These are phyloP conservation scores for Phortica magna DNA, from an alignment of 2,888 invertebrate genomes.

Conservation along the genomic window DNA sequence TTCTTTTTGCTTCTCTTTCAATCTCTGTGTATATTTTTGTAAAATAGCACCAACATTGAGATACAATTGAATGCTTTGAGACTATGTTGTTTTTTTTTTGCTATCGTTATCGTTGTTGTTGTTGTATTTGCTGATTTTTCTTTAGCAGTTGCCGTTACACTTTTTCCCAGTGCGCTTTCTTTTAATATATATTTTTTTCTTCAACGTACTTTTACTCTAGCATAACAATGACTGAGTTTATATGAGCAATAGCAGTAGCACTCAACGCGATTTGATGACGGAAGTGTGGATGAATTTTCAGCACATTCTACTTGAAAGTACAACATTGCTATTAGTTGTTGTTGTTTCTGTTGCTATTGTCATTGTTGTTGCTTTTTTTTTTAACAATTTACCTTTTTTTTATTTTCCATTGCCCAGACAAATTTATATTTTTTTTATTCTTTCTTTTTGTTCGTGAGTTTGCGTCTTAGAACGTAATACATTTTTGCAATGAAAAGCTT, in stretches of 20 bases:
- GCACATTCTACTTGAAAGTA: conserved; percentile 9
- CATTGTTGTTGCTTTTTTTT: neutral
- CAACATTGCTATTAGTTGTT: neutral
- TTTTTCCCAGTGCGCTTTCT: neutral
- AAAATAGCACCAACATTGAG: no score
- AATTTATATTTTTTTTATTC: neutral
- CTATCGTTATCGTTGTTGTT: neutral
- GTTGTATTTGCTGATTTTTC: neutral
- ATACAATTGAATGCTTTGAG: neutral
- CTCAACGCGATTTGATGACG: conserved; percentile 30
- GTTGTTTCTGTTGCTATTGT: conserved; percentile 16
- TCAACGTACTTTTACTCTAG: neutral
- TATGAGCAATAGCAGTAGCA: conserved; percentile 7
- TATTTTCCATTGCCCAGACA: neutral
- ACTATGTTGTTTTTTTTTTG: neutral
- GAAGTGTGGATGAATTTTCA: conserved; percentile 38
- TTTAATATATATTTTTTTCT: neutral
- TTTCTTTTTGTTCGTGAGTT: neutral
- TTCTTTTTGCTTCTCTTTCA: neutral
- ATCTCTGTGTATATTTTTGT: neutral
- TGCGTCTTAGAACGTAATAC: conserved; percentile 17
- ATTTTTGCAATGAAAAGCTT: conserved; percentile 8
- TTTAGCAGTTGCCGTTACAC: neutral
- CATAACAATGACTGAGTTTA: neutral
- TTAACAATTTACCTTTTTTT: neutral